These are phyloP conservation scores for Holotrichia oblita DNA, from an alignment of 1,140 invertebrate genomes.

Conservation along the genomic window DNA sequence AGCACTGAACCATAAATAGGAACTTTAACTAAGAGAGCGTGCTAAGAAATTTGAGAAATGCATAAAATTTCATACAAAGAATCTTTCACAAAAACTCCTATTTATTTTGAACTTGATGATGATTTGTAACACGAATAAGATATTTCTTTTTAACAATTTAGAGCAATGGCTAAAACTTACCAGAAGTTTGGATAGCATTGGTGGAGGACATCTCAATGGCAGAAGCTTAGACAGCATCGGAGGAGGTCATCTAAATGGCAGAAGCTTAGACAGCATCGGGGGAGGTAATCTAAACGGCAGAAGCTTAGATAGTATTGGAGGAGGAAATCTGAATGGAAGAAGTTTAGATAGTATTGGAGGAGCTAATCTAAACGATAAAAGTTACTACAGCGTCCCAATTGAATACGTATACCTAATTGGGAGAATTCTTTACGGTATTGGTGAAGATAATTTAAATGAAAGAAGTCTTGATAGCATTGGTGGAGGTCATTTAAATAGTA, in stretches of 20 bases:
- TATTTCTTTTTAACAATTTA: not conserved
- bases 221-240: conserved; percentile 44
- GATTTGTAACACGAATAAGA: not conserved
- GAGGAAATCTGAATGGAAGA: conserved; percentile 45
- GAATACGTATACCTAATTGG: not conserved
- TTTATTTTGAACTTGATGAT: too few relatives aligned
- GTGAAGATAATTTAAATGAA: conserved; percentile 2
- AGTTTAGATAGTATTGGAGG: conserved; percentile 42
- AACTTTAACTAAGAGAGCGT: too few relatives aligned
- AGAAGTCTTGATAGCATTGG: conserved; percentile 46
- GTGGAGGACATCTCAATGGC: conserved; percentile 39
- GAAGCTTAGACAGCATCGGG: conserved; percentile 46
- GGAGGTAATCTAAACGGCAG: conserved; percentile 41
- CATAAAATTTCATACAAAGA: too few relatives aligned
- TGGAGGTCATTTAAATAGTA: too few relatives aligned
- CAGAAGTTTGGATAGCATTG: conserved; percentile 40
- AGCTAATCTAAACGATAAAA: conserved; percentile 39
- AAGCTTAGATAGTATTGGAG: conserved; percentile 42
- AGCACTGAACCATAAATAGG: too few relatives aligned
- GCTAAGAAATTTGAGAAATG: too few relatives aligned
- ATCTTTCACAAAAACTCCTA: too few relatives aligned
- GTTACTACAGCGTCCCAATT: conserved; percentile 42
- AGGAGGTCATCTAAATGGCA: conserved; percentile 42
- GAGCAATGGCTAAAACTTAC: not conserved
- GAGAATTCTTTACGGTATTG: conserved; percentile 27